Conservation (phyloP, 2,888 invertebrate genomes). For the Exephanes ischioxanthus region DNA sequence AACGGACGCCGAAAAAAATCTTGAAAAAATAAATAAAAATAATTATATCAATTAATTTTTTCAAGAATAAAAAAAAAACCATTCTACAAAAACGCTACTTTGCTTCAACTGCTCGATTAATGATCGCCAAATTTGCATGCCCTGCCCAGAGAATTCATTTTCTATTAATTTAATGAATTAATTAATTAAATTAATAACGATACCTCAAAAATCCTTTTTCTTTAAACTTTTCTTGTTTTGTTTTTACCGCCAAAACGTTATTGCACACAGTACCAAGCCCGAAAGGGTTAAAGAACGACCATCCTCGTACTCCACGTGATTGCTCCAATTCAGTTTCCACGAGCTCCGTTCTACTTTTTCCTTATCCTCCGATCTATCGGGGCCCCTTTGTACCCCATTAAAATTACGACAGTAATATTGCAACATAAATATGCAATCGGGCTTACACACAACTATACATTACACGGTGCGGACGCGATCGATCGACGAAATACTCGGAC, state of each 20-base stretch:
- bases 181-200: not conserved
- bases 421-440: conserved; percentile 50
- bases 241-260: not conserved
- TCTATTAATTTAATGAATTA: no score
- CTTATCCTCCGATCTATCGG: not conserved
- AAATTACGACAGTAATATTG: conserved; percentile 41
- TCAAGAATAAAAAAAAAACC: no score
- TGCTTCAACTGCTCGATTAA: not conserved
- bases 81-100: no score
- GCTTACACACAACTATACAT: conserved; percentile 18
- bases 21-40: no score
- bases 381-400: conserved; percentile 18
- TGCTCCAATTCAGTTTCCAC: conserved; percentile 11
- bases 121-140: not conserved
- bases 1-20: no score
- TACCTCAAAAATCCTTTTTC: not conserved
- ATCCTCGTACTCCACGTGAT: conserved; percentile 27
- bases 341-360: conserved; percentile 30
- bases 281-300: not conserved
- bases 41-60: no score
- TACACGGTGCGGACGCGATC: conserved; percentile 32
- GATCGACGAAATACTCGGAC: conserved; percentile 60
- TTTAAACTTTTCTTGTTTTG: not conserved
- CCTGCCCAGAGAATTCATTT: not conserved
- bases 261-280: not conserved